These are phyloP conservation scores for Coregonus ussuriensis DNA, from an alignment of 2,797 vertebrate genomes.

Conservation along the genomic window DNA sequence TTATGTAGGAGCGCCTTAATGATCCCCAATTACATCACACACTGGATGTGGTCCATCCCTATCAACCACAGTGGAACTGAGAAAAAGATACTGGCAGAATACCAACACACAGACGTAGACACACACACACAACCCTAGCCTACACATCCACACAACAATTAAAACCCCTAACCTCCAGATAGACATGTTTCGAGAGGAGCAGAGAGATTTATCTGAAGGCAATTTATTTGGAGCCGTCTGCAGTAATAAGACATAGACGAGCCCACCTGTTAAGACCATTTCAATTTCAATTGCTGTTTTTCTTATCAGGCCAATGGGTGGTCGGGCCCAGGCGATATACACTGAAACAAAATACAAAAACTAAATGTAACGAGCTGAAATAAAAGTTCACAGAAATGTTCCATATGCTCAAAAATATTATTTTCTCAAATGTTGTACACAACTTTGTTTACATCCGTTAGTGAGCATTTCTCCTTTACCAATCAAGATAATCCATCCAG, in stretches of 20 bases:
- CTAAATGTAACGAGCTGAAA: too few species aligned
- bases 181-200: slow-evolving; percentile 21
- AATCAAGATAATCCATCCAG: too few species aligned
- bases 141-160: slow-evolving; percentile 13
- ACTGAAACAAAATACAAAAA: neutral
- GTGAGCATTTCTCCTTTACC: too few species aligned
- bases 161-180: slow-evolving; percentile 16
- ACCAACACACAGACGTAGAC: neutral
- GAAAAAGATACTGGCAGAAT: slow-evolving; percentile 6
- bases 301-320: slow-evolving; percentile 40
- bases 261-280: slow-evolving; percentile 23
- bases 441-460: too few species aligned
- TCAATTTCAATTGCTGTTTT: slow-evolving; percentile 30
- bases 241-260: slow-evolving; percentile 19
- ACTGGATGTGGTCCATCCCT: neutral
- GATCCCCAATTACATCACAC: slow-evolving; percentile 9
- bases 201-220: slow-evolving; percentile 23
- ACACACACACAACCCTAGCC: neutral
- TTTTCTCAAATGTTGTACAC: too few species aligned
- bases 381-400: too few species aligned
- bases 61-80: neutral
- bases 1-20: too few species aligned
- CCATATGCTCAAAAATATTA: too few species aligned
- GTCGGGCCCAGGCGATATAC: slow-evolving; percentile 26
- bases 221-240: slow-evolving; percentile 20